phyloP scores from a whole-genome alignment of 2,888 invertebrate genomes.

The Dilophus febrilis region DNA sequence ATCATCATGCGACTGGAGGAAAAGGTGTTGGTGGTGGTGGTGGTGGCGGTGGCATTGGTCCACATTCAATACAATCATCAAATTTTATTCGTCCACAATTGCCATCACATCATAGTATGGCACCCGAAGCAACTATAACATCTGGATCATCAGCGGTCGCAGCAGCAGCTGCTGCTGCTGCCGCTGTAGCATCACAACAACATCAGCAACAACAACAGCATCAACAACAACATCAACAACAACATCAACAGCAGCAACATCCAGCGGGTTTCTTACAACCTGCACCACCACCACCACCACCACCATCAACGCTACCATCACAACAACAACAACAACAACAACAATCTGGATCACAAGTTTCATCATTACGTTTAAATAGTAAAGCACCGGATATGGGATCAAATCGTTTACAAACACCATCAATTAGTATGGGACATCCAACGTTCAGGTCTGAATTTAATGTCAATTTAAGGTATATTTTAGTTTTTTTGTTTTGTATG shows the following conservation, averaged over 20 bases:
- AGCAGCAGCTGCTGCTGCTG: conserved; percentile 2
- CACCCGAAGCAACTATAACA: conserved; percentile 14
- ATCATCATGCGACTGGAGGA: too few species aligned
- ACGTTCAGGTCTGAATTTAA: conserved; percentile 66
- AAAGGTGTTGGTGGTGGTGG: conserved; percentile 28
- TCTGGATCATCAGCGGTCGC: conserved; percentile 12
- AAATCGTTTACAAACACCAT: conserved; percentile 31
- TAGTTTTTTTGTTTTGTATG: conserved; percentile 16
- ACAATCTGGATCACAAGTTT: too few species aligned
- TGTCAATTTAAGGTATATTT: conserved; percentile 51
- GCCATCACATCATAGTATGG: conserved; percentile 22
- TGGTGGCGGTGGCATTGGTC: conserved; percentile 26
- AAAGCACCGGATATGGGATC: conserved; percentile 33
- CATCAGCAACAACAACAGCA: conserved; percentile 10
- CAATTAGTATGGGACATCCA: conserved; percentile 45
- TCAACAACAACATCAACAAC: conserved; percentile 3
- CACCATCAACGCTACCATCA: conserved; percentile 36
- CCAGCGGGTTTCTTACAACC: conserved; percentile 16
- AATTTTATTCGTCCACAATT: conserved; percentile 32
- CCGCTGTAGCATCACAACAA: conserved; percentile 8
- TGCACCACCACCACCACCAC: conserved; percentile 36
- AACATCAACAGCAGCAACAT: conserved; percentile 1
- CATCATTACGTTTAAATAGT: conserved; percentile 29
- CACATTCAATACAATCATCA: conserved; percentile 33
- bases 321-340: conserved; percentile 28